These are phyloP conservation scores for Drosophila kurseongensis DNA, from an alignment of 1,140 invertebrate genomes.

Conservation along the genomic window DNA sequence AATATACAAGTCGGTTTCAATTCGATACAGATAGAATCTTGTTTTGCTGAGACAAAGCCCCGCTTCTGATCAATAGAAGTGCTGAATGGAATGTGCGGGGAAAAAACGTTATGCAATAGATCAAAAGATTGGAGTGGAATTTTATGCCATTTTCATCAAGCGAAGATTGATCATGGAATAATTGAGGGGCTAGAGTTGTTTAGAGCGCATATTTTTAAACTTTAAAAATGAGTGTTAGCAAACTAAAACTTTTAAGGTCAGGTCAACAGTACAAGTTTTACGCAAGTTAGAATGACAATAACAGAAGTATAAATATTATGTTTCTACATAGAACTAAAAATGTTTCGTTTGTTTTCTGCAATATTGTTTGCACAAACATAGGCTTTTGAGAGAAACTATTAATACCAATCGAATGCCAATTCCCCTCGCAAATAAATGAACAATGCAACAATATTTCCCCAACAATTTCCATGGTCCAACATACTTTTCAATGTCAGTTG, in stretches of 20 bases:
- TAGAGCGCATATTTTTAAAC: no score
- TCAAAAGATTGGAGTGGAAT: constrained; percentile 17
- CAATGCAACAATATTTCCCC: not conserved
- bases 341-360: no score
- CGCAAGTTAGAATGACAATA: no score
- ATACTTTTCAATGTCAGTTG: not conserved
- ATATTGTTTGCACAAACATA: no score
- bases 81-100: constrained; percentile 13
- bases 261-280: no score
- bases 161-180: not conserved
- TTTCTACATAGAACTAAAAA: no score
- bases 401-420: not conserved
- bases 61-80: constrained; percentile 31
- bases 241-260: no score
- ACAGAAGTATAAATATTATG: no score
- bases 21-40: constrained; percentile 29
- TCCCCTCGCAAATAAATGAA: not conserved
- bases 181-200: no score
- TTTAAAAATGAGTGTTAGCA: no score
- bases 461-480: not conserved
- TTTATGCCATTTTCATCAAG: constrained; percentile 11
- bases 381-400: not conserved
- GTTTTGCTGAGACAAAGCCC: constrained; percentile 24
- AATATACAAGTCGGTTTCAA: constrained; percentile 13
- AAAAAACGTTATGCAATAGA: constrained; percentile 28